phyloP scores from a whole-genome alignment of 2,113 vertebrate species.

The Opisthocomus hoazin region DNA sequence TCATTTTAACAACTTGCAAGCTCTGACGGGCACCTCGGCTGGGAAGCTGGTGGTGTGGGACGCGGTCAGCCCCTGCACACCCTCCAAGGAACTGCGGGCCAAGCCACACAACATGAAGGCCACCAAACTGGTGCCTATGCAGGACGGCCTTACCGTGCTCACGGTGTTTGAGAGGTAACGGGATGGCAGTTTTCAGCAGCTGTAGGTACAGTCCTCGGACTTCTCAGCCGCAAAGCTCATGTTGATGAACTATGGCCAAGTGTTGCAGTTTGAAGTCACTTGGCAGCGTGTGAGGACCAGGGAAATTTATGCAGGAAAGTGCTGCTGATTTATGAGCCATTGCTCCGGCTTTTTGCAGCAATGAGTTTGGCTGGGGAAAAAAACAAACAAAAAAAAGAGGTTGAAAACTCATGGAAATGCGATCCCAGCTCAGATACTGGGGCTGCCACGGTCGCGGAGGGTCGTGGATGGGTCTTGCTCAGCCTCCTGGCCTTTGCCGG shows the following conservation, averaged over 20 bases:
- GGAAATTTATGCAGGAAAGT: neutral
- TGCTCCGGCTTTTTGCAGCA: neutral
- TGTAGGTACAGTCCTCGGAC: rapidly evolving
- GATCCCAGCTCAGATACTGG: neutral
- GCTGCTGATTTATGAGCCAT: neutral
- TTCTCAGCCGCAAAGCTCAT: neutral
- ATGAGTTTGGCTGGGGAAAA: neutral
- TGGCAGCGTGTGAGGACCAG: rapidly evolving
- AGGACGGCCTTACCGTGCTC: conserved; percentile 81
- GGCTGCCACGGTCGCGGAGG: rapidly evolving
- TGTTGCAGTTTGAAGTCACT: neutral
- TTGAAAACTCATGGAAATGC: neutral
- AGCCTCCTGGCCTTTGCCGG: neutral
- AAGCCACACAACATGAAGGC: conserved; percentile 32
- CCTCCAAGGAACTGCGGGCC: neutral
- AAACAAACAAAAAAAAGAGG: neutral
- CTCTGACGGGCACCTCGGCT: conserved; percentile 72
- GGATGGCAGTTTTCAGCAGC: neutral
- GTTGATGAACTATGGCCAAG: rapidly evolving
- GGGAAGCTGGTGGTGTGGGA: conserved; percentile 85
- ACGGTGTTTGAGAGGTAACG: conserved; percentile 73
- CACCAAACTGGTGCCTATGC: conserved; percentile 72
- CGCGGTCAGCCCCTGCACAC: neutral
- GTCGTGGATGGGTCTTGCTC: neutral
- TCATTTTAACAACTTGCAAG: conserved; percentile 66